Evolutionary conservation across 2,797 vertebrate species (phyloP).

Genomic region (Syngnathus acus): DNA sequence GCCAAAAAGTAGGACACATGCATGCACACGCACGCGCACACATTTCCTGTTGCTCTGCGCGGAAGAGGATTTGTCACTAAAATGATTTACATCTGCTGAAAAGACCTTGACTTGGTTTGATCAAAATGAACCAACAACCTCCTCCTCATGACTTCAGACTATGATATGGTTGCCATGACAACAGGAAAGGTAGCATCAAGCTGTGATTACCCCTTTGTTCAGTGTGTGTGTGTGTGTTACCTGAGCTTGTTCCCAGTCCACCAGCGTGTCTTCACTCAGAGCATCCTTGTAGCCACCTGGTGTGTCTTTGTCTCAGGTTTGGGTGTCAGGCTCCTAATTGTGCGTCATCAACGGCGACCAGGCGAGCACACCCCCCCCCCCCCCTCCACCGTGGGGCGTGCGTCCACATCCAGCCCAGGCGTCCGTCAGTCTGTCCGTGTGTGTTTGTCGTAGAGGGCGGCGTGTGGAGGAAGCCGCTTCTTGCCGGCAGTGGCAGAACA

Average conservation of each 20-base stretch:
- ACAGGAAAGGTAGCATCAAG: constrained; percentile 31
- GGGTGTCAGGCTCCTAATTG: not conserved
- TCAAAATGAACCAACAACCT: not conserved
- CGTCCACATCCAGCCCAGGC: not conserved
- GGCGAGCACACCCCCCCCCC: not conserved
- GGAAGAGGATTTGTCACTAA: constrained; percentile 21
- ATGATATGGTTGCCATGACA: constrained; percentile 44
- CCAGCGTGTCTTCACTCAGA: constrained; percentile 8
- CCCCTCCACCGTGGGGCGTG: not conserved
- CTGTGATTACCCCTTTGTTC: constrained; percentile 30
- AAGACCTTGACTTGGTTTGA: not conserved
- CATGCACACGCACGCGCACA: constrained; percentile 8
- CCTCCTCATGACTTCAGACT: constrained; percentile 33
- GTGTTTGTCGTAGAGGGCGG: not conserved
- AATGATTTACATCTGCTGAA: not conserved
- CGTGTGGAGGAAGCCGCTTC: constrained; percentile 16
- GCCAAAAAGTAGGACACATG: constrained; percentile 38
- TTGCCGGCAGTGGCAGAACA: constrained; percentile 38
- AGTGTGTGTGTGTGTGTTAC: constrained; percentile 2
- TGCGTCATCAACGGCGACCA: not conserved
- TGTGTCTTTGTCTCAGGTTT: constrained; percentile 1
- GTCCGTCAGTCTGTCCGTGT: constrained; percentile 11
- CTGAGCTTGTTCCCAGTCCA: constrained; percentile 6
- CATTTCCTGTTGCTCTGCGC: constrained; percentile 6
- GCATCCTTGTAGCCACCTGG: constrained; percentile 7